Conservation (phyloP, 2,888 invertebrate genomes). For the Choreutis nemorana region DNA sequence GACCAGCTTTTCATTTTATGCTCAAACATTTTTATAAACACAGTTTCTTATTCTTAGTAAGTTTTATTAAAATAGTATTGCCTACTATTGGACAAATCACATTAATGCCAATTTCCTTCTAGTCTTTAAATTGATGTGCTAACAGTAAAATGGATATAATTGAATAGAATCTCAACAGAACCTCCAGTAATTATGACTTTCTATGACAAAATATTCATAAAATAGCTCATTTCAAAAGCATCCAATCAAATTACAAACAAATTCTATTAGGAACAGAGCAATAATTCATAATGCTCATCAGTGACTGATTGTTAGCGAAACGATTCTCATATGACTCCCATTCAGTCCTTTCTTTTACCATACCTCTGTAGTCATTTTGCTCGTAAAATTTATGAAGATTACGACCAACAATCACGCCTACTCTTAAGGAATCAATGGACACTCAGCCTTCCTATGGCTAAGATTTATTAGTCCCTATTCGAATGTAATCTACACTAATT, state of each 20-base stretch:
- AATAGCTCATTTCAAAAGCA: no score
- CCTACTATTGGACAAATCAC: background rate
- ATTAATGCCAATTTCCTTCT: background rate
- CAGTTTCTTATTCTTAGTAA: no score
- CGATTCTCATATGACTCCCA: constrained; percentile 14
- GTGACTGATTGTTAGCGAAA: constrained; percentile 35
- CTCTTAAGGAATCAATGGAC: constrained; percentile 49
- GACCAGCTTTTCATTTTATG: no score
- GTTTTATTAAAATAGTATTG: no score
- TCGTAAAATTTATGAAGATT: constrained; percentile 58
- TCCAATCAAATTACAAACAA: constrained; percentile 10
- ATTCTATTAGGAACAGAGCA: constrained; percentile 18
- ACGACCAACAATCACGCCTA: constrained; percentile 47
- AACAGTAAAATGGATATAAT: background rate
- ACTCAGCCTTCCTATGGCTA: constrained; percentile 25
- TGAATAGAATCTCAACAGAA: background rate
- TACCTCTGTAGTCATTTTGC: constrained; percentile 29
- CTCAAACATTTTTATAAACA: no score
- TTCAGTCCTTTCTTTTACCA: constrained; percentile 16
- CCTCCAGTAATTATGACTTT: constrained; percentile 1
- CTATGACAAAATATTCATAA: no score
- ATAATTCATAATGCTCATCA: constrained; percentile 28
- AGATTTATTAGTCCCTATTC: constrained; percentile 61
- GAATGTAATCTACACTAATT: constrained; percentile 59
- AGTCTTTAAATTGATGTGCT: background rate